A percentile compares a stretch with the other conserved stretches of the same genome.
These are phyloP conservation scores for Oscheius sp. DNA, from an alignment of 2,888 invertebrate genomes.

Conservation along the genomic window DNA sequence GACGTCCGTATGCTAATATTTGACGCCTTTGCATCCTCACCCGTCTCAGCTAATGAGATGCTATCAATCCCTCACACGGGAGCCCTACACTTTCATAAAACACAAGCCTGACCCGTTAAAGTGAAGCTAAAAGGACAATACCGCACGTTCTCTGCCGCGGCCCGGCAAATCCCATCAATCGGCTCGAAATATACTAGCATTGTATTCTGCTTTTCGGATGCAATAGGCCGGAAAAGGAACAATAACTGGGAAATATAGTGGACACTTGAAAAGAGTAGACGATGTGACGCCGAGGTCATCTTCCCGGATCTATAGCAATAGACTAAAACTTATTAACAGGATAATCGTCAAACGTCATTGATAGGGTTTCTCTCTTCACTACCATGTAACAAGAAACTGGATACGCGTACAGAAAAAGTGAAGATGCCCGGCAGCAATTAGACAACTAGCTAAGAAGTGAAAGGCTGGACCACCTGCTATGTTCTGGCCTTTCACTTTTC, in stretches of 20 bases:
- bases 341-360: background rate
- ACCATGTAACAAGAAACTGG: slow-evolving; percentile 16
- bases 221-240: slow-evolving; percentile 29
- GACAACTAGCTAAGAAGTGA: background rate
- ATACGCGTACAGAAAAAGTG: slow-evolving; percentile 14
- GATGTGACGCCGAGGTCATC: background rate
- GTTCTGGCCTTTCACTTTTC: no score
- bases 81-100: slow-evolving; percentile 8
- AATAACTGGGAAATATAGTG: slow-evolving; percentile 24
- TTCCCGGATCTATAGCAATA: background rate
- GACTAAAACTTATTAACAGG: no score
- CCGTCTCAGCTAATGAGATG: slow-evolving; percentile 21
- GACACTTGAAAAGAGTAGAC: background rate
- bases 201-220: slow-evolving; percentile 21
- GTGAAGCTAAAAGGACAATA: background rate
- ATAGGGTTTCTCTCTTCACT: no score
- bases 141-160: background rate
- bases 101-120: background rate
- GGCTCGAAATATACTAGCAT: slow-evolving; percentile 25
- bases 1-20: slow-evolving; percentile 27
- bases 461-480: no score
- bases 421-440: slow-evolving; percentile 20
- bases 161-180: slow-evolving; percentile 24
- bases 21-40: slow-evolving; percentile 22
- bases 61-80: slow-evolving; percentile 16